Evolutionary conservation across 2,113 vertebrate species (phyloP).

Genomic region (Lamprotornis superbus): DNA sequence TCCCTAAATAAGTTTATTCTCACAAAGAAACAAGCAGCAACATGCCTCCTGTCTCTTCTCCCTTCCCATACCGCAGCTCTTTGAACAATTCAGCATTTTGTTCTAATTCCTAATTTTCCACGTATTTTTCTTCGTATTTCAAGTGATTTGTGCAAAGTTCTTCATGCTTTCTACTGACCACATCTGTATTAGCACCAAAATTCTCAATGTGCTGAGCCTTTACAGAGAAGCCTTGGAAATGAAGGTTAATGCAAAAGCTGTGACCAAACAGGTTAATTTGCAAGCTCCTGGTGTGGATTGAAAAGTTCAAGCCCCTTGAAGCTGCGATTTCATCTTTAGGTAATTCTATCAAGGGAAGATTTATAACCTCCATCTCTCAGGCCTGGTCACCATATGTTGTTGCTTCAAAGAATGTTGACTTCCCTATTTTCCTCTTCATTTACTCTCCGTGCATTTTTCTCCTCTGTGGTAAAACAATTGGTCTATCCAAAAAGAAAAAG

Average conservation of each 20-base stretch:
- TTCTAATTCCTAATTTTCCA: conserved; percentile 17
- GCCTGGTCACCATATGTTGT: conserved; percentile 62
- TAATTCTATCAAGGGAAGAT: conserved; percentile 42
- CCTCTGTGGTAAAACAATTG: conserved; percentile 33
- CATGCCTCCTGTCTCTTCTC: background rate
- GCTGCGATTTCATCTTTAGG: conserved; percentile 43
- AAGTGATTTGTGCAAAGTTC: conserved; percentile 14
- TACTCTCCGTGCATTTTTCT: conserved; percentile 35
- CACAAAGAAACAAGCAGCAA: background rate
- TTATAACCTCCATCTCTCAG: conserved; percentile 40
- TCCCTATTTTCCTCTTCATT: conserved; percentile 56
- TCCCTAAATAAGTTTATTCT: background rate
- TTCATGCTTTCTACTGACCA: background rate
- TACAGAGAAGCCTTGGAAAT: background rate
- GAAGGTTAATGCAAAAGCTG: background rate
- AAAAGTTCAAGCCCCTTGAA: conserved; percentile 29
- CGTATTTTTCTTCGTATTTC: background rate
- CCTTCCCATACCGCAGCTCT: background rate
- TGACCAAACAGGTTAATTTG: conserved; percentile 18
- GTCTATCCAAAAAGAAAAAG: background rate
- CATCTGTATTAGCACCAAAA: background rate
- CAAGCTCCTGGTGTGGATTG: background rate
- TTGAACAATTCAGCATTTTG: conserved; percentile 3
- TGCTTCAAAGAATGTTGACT: conserved; percentile 57
- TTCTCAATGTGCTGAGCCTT: background rate